phyloP scores from a whole-genome alignment of 2,113 vertebrate species.

The Chroicocephalus ridibundus region DNA sequence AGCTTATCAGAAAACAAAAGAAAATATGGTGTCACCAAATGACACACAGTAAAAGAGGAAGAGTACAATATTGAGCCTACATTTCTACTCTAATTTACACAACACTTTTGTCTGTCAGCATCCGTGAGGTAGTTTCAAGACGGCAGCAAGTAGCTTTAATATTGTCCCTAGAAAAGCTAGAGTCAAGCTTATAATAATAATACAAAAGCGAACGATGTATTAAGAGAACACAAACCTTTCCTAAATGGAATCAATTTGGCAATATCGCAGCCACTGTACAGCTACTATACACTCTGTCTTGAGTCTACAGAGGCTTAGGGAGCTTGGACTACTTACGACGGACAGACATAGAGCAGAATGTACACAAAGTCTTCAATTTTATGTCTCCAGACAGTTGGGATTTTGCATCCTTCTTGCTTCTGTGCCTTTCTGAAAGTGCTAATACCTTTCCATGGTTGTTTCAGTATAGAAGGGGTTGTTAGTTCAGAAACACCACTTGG shows the following conservation, averaged over 20 bases:
- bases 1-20: neutral
- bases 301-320: neutral
- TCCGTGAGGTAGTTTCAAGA: neutral
- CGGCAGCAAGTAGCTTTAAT: neutral
- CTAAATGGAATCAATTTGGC: neutral
- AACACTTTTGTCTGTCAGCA: neutral
- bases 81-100: neutral
- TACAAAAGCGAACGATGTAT: rapidly evolving
- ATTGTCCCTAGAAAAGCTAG: neutral
- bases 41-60: neutral
- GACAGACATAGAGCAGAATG: neutral
- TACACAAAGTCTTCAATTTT: neutral
- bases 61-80: neutral
- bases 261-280: neutral
- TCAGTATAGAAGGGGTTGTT: neutral
- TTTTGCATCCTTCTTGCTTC: neutral
- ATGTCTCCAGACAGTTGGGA: neutral
- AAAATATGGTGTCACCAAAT: neutral
- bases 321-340: neutral
- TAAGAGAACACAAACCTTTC: neutral
- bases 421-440: neutral
- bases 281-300: neutral
- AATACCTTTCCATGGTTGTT: neutral
- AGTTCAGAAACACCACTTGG: neutral
- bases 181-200: neutral